Evolutionary conservation across 1,140 invertebrate genomes (phyloP).

Genomic region (Brachionus rotundiformis): DNA sequence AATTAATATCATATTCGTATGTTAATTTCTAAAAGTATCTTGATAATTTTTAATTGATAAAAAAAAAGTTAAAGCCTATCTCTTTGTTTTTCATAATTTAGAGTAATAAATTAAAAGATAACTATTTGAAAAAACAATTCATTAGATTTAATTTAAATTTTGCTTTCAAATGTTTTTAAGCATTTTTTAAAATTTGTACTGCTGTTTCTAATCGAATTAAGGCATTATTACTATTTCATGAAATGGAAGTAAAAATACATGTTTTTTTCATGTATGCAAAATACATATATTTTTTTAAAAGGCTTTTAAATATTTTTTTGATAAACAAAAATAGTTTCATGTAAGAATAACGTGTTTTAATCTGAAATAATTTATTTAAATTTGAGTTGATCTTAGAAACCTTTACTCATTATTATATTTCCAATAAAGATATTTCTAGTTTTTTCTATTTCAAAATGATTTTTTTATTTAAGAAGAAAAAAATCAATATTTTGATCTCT

Average conservation of each 20-base stretch:
- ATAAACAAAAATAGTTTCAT: not conserved
- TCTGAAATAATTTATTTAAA: not conserved
- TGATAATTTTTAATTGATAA: too few relatives aligned
- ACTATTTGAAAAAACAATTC: not conserved
- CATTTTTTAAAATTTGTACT: not conserved
- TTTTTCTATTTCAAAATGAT: not conserved
- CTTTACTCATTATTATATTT: not conserved
- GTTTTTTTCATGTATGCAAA: not conserved
- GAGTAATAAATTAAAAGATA: slow-evolving; percentile 3
- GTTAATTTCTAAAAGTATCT: too few relatives aligned
- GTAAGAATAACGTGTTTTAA: not conserved
- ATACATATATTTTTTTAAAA: not conserved
- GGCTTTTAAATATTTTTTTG: not conserved
- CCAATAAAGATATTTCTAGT: not conserved
- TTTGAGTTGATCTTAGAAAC: not conserved
- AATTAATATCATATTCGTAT: too few relatives aligned
- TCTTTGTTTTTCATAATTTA: not conserved
- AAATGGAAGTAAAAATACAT: not conserved
- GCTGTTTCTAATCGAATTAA: too few relatives aligned
- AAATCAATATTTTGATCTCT: slow-evolving; percentile 40
- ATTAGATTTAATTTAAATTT: not conserved
- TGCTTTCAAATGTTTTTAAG: not conserved
- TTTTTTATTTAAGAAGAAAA: not conserved
- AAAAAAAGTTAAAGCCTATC: too few relatives aligned
- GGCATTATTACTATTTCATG: too few relatives aligned